Evolutionary conservation across 2,113 vertebrate genomes (phyloP).

Genomic region (Ovibos moschatus): DNA sequence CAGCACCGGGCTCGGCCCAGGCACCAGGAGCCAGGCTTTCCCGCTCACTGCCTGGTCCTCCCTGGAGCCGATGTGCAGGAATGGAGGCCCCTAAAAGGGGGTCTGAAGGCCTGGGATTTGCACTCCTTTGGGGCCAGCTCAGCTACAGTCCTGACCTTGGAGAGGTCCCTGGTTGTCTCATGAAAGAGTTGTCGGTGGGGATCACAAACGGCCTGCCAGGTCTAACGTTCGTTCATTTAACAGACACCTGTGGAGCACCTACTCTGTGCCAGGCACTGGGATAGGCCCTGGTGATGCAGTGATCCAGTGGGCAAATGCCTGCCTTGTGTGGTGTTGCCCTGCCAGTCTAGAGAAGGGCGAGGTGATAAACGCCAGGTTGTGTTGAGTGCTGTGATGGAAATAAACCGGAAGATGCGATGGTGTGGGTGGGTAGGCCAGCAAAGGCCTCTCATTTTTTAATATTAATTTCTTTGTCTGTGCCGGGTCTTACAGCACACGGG

Average conservation of each 20-base stretch:
- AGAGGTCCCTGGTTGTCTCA: neutral
- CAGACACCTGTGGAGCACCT: neutral
- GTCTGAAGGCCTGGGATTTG: neutral
- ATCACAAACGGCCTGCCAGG: neutral
- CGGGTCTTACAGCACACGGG: neutral
- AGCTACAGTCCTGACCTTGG: neutral
- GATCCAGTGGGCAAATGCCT: neutral
- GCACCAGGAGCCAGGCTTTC: neutral
- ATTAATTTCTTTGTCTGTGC: neutral
- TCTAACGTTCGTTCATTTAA: neutral
- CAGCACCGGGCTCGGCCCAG: neutral
- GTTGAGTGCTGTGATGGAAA: neutral
- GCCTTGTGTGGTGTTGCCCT: neutral
- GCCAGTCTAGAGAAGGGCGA: neutral
- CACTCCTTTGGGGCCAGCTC: neutral
- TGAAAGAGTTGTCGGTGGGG: neutral
- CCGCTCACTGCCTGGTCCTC: neutral
- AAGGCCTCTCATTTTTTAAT: neutral
- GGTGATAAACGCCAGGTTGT: fast-evolving
- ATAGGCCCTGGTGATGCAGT: neutral
- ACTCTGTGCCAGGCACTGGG: neutral
- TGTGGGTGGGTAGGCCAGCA: neutral
- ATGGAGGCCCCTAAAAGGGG: neutral
- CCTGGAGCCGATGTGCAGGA: neutral
- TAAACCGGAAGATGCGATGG: no score